Conservation (phyloP, 1,140 invertebrate species). For the Drosophila miranda region DNA sequence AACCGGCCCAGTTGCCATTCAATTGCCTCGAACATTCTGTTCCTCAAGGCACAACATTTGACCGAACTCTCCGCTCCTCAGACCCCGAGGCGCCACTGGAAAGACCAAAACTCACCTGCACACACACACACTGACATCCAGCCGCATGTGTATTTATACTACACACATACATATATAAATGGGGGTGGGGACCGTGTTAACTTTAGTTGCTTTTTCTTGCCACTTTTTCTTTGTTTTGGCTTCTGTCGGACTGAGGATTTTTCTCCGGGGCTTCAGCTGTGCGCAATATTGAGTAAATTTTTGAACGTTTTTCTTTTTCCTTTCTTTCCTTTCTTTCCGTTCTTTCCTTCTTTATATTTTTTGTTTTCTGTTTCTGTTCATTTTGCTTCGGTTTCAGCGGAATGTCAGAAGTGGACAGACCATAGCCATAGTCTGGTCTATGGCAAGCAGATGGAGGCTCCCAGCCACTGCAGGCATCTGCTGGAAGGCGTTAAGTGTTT, state of each 20-base stretch:
- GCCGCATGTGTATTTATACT: neutral
- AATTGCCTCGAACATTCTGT: neutral
- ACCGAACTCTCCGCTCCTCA: conserved; percentile 4
- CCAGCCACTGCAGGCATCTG: conserved; percentile 33
- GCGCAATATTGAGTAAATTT: conserved; percentile 50
- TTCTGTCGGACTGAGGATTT: conserved; percentile 25
- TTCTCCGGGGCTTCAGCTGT: conserved; percentile 32
- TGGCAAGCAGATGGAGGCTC: neutral
- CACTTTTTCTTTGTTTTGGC: conserved; percentile 36
- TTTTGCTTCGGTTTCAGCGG: conserved; percentile 26
- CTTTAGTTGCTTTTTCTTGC: conserved; percentile 11
- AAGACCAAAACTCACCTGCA: conserved; percentile 25
- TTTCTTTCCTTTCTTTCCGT: conserved; percentile 11
- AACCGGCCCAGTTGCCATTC: neutral
- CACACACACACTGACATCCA: neutral
- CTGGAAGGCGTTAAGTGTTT: conserved; percentile 46
- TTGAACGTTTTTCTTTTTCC: conserved; percentile 28
- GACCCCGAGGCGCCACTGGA: conserved; percentile 15
- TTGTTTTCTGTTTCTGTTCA: neutral
- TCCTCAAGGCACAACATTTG: conserved; percentile 29
- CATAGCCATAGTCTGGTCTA: neutral
- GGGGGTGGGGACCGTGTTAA: conserved; percentile 10
- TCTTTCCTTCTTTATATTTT: neutral
- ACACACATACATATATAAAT: neutral
- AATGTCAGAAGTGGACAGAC: conserved; percentile 32